Base-by-base conservation (phyloP, 2,113 vertebrate genomes). In the Taxidea taxus region DNA sequence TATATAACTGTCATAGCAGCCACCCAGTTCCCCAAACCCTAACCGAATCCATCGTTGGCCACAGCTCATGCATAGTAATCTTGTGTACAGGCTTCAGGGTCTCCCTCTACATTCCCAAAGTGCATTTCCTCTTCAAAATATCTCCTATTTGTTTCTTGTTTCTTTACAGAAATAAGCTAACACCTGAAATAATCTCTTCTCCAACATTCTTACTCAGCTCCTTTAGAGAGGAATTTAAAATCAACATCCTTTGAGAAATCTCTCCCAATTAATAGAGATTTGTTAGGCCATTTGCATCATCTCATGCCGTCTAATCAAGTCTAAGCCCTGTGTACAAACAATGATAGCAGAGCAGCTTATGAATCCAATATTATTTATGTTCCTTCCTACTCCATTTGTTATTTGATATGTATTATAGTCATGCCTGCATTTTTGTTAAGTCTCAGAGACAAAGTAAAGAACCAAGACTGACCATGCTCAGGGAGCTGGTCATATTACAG, bases 211-310 rank as follows among this genome's bases (percentile, higher is more conserved):
- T 56, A 91, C 47, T 97, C 91, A 92, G 88, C 21, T 96, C 56
- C 78, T 93, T 93, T 87, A 90, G 86, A 95, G 77, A 8, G 21
- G 29, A 91, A 95, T 97, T 93, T 96, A 84, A 96, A 97, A 93
- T 97, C 87, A 89, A n/a, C 34, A 78, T 95, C 97, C 97, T 97
- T 89, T 83, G 96, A 96, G 96, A 97, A 97, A 97, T 97, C 95
- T 96, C 97, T 91, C 87, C 47, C 96, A 97, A 98, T 98, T 97
- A 98, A 97, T 96, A 97, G 96, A 97, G 97, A 97, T 97, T 97
- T 98, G 96, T 95, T 93, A 95, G 93, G 89, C 90, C 93, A 97
- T 98, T 97, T 97, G 97, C 95, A 97, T 97, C 92, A 96, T 94
- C 92, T 93, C 39, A 0, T 91, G 90, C 31, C 56, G 93, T 91